Evolutionary conservation across 2,113 vertebrate genomes (phyloP).

Genomic region (Emydura subglobosa): DNA sequence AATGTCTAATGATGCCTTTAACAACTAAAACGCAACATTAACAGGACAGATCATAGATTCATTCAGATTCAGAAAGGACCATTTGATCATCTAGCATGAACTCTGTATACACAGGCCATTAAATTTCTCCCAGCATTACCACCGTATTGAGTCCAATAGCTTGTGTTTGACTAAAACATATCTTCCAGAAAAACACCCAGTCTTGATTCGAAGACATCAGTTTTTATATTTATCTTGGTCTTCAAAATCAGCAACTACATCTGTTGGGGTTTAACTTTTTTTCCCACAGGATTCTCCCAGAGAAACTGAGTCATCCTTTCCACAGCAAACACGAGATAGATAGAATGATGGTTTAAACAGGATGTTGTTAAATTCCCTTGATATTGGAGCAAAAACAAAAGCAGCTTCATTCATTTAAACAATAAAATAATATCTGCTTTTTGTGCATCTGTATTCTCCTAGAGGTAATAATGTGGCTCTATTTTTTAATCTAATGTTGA

Average conservation of each 20-base stretch:
- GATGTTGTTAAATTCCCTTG: conserved; percentile 75
- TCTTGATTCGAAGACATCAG: not conserved
- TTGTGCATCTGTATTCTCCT: conserved; percentile 69
- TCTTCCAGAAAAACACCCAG: conserved; percentile 7
- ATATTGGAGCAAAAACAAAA: conserved; percentile 64
- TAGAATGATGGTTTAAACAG: conserved; percentile 53
- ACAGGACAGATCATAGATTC: not conserved
- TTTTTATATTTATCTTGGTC: not conserved
- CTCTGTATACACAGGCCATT: not conserved
- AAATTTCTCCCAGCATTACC: not conserved
- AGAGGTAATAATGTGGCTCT: conserved; percentile 74
- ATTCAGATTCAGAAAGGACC: not conserved
- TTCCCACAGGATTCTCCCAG: not conserved
- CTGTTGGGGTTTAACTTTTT: not conserved
- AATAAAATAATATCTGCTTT: conserved; percentile 77
- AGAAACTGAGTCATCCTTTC: conserved; percentile 56
- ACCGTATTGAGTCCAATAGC: not conserved
- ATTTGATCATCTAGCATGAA: fast-evolving
- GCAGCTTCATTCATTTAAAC: conserved; percentile 79
- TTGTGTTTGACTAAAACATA: not conserved
- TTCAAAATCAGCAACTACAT: conserved; percentile 3
- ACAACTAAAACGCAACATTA: not conserved
- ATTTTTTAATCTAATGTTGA: conserved; percentile 76
- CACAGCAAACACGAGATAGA: conserved; percentile 32
- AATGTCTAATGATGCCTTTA: not conserved